Percentiles rank a stretch among this genome's conserved stretches.
These are phyloP conservation scores for Orussus abietinus DNA, from an alignment of 1,140 invertebrate genomes.

Conservation along the genomic window DNA sequence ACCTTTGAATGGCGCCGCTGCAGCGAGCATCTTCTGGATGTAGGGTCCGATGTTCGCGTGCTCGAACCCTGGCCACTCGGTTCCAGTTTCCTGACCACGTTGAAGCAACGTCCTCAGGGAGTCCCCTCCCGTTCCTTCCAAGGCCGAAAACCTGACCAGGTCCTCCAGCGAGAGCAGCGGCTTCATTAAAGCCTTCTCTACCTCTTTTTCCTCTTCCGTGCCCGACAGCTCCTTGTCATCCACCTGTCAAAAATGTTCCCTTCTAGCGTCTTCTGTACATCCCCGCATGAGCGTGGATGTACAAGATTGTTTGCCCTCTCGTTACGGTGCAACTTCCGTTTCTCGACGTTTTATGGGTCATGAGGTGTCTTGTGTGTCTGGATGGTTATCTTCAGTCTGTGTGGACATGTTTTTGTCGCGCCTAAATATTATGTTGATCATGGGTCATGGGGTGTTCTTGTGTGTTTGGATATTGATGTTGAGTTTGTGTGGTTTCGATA, in stretches of 20 bases:
- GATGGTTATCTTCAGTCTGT: no score
- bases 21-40: constrained; percentile 55
- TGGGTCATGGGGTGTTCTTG: no score
- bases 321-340: no score
- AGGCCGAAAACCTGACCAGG: constrained; percentile 57
- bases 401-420: no score
- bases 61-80: constrained; percentile 55
- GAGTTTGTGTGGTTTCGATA: no score
- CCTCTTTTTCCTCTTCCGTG: constrained; percentile 64
- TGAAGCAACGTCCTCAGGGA: constrained; percentile 59
- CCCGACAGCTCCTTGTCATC: constrained; percentile 62
- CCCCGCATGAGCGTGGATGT: neutral
- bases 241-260: constrained; percentile 41
- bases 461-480: no score
- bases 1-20: constrained; percentile 49
- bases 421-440: no score
- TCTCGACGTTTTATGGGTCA: no score
- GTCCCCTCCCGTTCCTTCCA: constrained; percentile 54
- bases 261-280: constrained; percentile 18
- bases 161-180: constrained; percentile 60
- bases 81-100: constrained; percentile 50
- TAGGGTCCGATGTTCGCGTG: constrained; percentile 58
- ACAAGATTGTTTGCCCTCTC: no score
- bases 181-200: constrained; percentile 58
- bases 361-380: no score